Base-by-base conservation (phyloP, 2,888 invertebrate species). In the Ecliptopera silaceata region DNA sequence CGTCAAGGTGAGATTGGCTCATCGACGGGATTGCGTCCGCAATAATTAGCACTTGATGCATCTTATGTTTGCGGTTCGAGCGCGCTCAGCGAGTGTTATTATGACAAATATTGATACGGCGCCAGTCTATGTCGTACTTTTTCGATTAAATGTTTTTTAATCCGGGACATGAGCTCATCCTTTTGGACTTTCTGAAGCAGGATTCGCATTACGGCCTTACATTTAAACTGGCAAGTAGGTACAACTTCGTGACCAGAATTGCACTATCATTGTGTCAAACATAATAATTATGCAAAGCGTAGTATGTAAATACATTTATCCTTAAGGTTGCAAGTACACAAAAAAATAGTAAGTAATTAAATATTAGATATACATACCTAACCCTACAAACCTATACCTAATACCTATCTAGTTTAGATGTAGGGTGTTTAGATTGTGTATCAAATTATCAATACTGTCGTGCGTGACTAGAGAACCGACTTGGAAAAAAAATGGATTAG, bases 1-100 rank as follows among this genome's bases (percentile, higher is more conserved):
- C 69, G 65, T 69, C 82, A 85, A 86, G 86, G 85, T 81, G 70
- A 83, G 64, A 71, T 79, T 74, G 78, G 74, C 66, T 84, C 82
- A 82, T 82, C 74, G 77, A 72, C 70, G 59, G 72, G 75, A 72
- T 77, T 73, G 72, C 71, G 69, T 70, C 62, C 60, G 59, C 62
- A 64, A 75, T 80, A 70, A 80, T 84, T 83, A 83, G 75, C 81
- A 78, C 79, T 68, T 74, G 65, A 62, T 77, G 73, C 74, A 77
- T 69, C 73, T 75, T 71, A 74, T 72, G 41, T 72, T 66, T 68
- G 66, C 63, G 67, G 61, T 26, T 62, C 58, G 65, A 63, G 56
- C 61, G 52, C 59, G 59, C 56, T 69, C 70, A 73, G 71, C 68
- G 68, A 56, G 65, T 66, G 69, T 58, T 75, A 75, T 70, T 71